Evolutionary conservation across 2,888 invertebrate species (phyloP), one percentile per base, ranked within the genome.

Genomic region (Hirtodrosophila alboralis): DNA sequence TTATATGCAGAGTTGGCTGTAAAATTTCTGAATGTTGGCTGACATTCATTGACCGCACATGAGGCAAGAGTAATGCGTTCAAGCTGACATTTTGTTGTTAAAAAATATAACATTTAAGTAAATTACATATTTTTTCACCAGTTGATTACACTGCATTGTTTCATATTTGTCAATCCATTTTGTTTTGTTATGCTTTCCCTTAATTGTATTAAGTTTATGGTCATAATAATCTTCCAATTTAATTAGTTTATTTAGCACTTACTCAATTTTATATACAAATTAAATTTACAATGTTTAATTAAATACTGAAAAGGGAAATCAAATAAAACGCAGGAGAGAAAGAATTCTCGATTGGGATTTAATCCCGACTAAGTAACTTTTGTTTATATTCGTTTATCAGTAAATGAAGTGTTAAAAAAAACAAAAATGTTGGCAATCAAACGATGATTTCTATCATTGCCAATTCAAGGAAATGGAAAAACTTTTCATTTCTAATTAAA

Each of bases 401-500:
- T 18, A 18, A 18, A 18, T 18, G 18, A 18, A 18, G 18, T 5
- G 18, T 18, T 18, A 18, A 16, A 23, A 33, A 12, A 1, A 7
- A 4, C 44, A 14, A 10, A 31, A 37, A 26, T 44, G 21, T 8
- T 10, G 4, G 8, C 23, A 9, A 9, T 26, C 28, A 27, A n/a
- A 13, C 27, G 7, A 16, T 30, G 70, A 56, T 44, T 38, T 38
- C 18, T 28, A 69, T 63, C 56, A 47, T 8, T 18, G 45, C n/a
- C 38, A 62, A 57, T 62, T 52, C 33, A 38, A 33, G 59, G 47
- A 57, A 61, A 68, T 61, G 51, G 44, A 44, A 62, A 76, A 80
- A 77, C 59, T 80, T 63, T 59, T 62, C 48, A 61, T 51, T 76
- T 80, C 74, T 70, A 84, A 80, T 84, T 79, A 77, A 77, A 77